Conservation (phyloP, 2,113 vertebrate genomes). For the Physeter macrocephalus region DNA sequence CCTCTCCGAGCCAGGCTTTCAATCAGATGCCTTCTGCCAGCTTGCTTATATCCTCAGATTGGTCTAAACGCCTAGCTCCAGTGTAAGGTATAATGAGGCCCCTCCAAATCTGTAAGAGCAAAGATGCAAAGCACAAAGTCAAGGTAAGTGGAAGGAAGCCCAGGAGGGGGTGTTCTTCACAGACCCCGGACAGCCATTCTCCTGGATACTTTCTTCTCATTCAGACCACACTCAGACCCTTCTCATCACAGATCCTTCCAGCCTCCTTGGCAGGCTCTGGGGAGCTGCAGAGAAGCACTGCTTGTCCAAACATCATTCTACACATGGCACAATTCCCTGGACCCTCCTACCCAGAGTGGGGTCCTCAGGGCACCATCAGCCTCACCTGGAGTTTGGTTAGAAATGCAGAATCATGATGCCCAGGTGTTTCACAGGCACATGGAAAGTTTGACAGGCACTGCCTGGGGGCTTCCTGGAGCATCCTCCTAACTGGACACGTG, state of each 20-base stretch:
- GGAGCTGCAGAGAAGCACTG: background rate
- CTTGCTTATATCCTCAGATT: background rate
- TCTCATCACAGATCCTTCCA: background rate
- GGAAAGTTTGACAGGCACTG: background rate
- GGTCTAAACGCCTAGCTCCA: background rate
- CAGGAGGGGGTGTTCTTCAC: background rate
- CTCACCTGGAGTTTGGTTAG: background rate
- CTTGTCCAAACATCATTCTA: background rate
- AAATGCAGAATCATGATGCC: background rate
- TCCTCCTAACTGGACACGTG: background rate
- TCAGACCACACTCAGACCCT: no score
- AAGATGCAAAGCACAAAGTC: background rate
- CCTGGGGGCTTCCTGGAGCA: background rate
- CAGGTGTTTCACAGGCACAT: fast-evolving
- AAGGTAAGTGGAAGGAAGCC: background rate
- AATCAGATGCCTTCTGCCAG: background rate
- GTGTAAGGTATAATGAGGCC: background rate
- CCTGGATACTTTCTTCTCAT: background rate
- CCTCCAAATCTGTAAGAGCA: background rate
- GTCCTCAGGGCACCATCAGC: background rate
- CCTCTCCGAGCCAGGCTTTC: background rate
- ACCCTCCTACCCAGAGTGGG: background rate
- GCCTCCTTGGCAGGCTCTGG: fast-evolving
- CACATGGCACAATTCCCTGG: fast-evolving
- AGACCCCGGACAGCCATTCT: background rate